Conservation (phyloP, 2,797 vertebrate genomes). For the Scolopax rusticola region DNA sequence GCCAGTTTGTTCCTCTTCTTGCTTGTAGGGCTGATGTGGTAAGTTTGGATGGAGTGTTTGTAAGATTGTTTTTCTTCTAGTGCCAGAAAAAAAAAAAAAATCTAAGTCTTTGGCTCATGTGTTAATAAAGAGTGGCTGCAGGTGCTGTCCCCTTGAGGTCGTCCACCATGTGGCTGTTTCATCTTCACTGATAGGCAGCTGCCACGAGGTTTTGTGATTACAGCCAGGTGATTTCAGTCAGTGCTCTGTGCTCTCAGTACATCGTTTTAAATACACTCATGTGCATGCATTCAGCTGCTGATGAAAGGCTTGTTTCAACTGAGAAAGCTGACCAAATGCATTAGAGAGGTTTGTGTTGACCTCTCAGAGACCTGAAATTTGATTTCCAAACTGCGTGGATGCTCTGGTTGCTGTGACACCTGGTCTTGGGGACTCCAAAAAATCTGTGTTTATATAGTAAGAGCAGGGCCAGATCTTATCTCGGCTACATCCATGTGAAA, state of each 20-base stretch:
- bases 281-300: neutral
- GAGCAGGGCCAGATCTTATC: neutral
- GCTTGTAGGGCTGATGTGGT: neutral
- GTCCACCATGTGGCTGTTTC: neutral
- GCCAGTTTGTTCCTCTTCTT: neutral
- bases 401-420: neutral
- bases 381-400: neutral
- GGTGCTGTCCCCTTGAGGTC: neutral
- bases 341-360: neutral
- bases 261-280: neutral
- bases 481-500: neutral
- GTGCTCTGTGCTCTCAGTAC: too few species aligned
- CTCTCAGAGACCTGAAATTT: rapidly evolving
- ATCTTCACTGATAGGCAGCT: neutral
- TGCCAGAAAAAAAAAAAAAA: too few species aligned
- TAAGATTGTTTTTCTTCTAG: too few species aligned
- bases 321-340: neutral
- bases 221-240: neutral
- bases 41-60: neutral
- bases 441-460: neutral
- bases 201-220: neutral
- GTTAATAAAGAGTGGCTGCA: neutral
- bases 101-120: neutral
- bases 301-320: neutral
- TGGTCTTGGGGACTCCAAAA: neutral